These are phyloP conservation scores for Eumeta japonica DNA, from an alignment of 1,140 invertebrate species.

Conservation along the genomic window DNA sequence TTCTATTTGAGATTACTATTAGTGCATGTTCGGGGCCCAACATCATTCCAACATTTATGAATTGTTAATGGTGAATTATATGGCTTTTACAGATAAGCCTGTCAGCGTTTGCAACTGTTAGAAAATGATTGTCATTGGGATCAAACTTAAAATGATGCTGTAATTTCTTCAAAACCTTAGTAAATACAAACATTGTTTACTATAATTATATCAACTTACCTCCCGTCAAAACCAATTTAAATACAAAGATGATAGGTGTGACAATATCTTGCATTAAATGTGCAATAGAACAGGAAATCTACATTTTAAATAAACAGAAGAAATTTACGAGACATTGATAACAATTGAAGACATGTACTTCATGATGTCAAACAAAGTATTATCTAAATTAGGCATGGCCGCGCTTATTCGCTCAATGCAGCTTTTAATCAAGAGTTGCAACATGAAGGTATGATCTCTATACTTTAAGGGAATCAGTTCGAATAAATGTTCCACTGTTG, in stretches of 20 bases:
- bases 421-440: conserved; percentile 34
- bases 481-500: conserved; percentile 26
- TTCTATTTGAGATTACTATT: conserved; percentile 43
- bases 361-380: conserved; percentile 27
- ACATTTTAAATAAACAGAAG: conserved; percentile 19
- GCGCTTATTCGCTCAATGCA: conserved; percentile 30
- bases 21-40: conserved; percentile 46
- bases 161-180: conserved; percentile 17
- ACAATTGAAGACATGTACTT: conserved; percentile 35
- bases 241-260: conserved; percentile 39
- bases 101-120: no score
- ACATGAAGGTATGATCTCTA: conserved; percentile 28
- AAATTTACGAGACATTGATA: conserved; percentile 19
- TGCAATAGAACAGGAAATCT: conserved; percentile 22
- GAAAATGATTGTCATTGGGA: no score
- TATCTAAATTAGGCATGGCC: conserved; percentile 36
- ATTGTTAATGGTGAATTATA: conserved; percentile 40
- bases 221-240: conserved; percentile 27
- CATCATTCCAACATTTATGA: no score
- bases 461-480: conserved; percentile 17
- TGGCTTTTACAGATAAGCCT: no score
- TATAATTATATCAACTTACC: conserved; percentile 36
- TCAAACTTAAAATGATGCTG: conserved; percentile 33
- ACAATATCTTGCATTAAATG: conserved; percentile 26
- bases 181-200: conserved; percentile 44